Base-by-base conservation (phyloP, 2,797 vertebrate species). In the Hozukius guyotensis region DNA sequence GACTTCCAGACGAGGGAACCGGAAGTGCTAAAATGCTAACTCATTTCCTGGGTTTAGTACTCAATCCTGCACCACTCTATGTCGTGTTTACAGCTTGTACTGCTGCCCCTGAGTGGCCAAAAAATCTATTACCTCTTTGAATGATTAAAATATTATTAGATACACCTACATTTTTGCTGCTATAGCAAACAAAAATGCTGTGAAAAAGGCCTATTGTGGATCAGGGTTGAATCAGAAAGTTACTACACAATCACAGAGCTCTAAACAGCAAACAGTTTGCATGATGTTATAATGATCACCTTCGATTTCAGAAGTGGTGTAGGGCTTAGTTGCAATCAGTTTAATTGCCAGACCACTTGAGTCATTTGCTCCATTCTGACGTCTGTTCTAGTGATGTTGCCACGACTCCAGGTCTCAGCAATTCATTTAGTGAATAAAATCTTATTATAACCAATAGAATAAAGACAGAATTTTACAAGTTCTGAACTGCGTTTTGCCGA, bases 401-500 rank as follows among this genome's bases (percentile, higher is more conserved):
- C 55, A 12, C 1, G 29, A 67, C 31, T 5, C 64, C 38, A 22
- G 20, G 42, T 29, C 8, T 16, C 11, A 49, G 29, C 13, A 53
- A 42, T 38, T 22, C 57, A 34, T 60, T 31, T 16, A 25, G 25
- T 20, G 11, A 66, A 6, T 16, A 13, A 79, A 72, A 57, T 38
- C 29, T 11, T 59, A 10, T 24, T 4, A 42, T 20, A 27, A 20
- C 0, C 67, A 76, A 14, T 18, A 24, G 4, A 63, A 46, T 16
- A 20, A 42, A 11, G 80, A 32, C 14, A 3, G 0, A 18, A 11
- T 63, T 61, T 63, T 9, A 25, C 8, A 74, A 72, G 31, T 10
- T 76, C 10, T 66, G 22, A 76, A 77, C n/a, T 81, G 55, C 6
- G 65, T 77, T 73, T 73, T 78, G 14, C 6, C 4, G 42, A 8